Evolutionary conservation across 2,113 vertebrate species (phyloP).

Genomic region (Xenopus laevis): DNA sequence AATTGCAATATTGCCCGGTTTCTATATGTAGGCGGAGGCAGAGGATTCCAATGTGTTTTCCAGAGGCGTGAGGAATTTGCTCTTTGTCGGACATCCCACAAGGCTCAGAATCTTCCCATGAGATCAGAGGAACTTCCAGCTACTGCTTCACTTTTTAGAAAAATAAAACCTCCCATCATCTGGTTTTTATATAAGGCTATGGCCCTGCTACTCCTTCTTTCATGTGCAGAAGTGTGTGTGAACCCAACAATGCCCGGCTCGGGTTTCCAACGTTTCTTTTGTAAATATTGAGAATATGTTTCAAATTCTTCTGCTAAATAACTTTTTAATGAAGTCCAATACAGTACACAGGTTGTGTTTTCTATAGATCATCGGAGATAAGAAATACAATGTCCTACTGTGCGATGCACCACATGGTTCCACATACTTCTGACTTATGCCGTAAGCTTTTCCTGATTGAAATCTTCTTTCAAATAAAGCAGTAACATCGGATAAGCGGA

Average conservation of each 20-base stretch:
- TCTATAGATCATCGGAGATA: constrained; percentile 61
- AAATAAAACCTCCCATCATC: constrained; percentile 66
- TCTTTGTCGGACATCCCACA: constrained; percentile 38
- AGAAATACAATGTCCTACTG: constrained; percentile 64
- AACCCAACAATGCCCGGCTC: constrained; percentile 64
- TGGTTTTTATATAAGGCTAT: constrained; percentile 67
- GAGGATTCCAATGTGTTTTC: constrained; percentile 47
- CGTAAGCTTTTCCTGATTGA: constrained; percentile 17
- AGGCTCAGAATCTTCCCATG: constrained; percentile 49
- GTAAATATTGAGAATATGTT: constrained; percentile 69
- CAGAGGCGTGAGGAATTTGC: constrained; percentile 45
- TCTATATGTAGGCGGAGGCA: constrained; percentile 20
- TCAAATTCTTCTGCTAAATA: constrained; percentile 70
- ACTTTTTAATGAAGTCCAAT: constrained; percentile 66
- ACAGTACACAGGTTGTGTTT: constrained; percentile 61
- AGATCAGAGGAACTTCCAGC: constrained; percentile 51
- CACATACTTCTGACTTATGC: constrained; percentile 46
- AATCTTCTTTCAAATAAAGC: constrained; percentile 51
- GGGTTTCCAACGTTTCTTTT: constrained; percentile 64
- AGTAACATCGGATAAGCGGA: constrained; percentile 28
- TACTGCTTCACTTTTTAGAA: constrained; percentile 55
- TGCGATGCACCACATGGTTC: constrained; percentile 59
- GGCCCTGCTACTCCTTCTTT: constrained; percentile 61
- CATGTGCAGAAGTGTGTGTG: constrained; percentile 58
- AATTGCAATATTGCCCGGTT: not conserved